A percentile compares a stretch with the other conserved stretches of the same genome.
These are phyloP conservation scores for Bombus waltoni DNA, from an alignment of 1,140 invertebrate genomes.

Conservation along the genomic window DNA sequence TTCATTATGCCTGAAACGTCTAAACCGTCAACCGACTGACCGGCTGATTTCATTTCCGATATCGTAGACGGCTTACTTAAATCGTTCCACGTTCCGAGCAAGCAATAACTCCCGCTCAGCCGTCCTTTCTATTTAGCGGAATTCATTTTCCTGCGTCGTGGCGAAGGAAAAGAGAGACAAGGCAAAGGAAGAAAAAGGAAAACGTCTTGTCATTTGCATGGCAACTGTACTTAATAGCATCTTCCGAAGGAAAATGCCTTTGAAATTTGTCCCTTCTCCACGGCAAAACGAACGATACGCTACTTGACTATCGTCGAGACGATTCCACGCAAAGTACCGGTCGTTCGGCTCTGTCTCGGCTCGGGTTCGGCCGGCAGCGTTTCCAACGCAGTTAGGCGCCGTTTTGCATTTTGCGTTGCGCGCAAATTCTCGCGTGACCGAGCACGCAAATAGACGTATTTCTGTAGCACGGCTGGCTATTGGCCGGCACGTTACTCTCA, in stretches of 20 bases:
- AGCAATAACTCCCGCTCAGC: conserved; percentile 1
- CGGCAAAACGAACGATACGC: not conserved
- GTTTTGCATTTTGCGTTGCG: conserved; percentile 23
- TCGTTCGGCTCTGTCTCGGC: not conserved
- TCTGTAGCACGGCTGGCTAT: conserved; percentile 4
- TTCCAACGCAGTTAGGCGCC: not conserved
- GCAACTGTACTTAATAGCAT: not conserved
- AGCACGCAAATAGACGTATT: conserved; percentile 56
- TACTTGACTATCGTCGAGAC: not conserved
- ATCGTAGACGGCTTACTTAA: conserved; percentile 4
- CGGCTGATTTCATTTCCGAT: conserved; percentile 1
- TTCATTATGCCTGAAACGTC: not conserved
- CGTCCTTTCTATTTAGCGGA: not conserved
- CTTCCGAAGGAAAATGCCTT: not conserved
- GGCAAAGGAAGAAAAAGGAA: not conserved
- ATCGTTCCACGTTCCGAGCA: not conserved
- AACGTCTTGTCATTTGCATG: not conserved
- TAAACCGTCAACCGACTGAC: not conserved
- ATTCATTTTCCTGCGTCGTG: not conserved
- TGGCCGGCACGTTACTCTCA: conserved; percentile 28
- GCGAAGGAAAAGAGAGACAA: not conserved
- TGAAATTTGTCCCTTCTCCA: not conserved
- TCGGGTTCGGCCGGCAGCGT: not conserved
- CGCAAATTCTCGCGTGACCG: conserved; percentile 56
- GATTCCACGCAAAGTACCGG: not conserved